Percentiles rank a stretch among this genome's conserved stretches.
These are phyloP conservation scores for Tethya wilhelma DNA, from an alignment of 37 sponge, comb jelly and placozoan genomes.

Conservation along the genomic window DNA sequence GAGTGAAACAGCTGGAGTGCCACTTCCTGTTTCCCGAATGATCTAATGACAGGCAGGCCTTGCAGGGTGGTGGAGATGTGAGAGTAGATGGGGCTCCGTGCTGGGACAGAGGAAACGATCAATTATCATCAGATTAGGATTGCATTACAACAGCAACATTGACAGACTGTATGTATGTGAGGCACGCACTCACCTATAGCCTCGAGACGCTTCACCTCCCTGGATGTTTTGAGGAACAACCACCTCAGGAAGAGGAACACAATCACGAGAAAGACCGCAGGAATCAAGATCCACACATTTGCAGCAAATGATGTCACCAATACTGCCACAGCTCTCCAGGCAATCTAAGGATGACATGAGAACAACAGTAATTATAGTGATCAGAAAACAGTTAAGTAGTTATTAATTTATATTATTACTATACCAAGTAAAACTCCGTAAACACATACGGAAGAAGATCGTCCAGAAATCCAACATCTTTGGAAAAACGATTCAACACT, in stretches of 20 bases:
- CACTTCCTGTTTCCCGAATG: slow-evolving; percentile 35
- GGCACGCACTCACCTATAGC: slow-evolving; percentile 56
- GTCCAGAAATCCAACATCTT: slow-evolving; percentile 80
- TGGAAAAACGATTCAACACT: slow-evolving; percentile 80
- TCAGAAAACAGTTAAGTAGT: not conserved
- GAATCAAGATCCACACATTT: slow-evolving; percentile 59
- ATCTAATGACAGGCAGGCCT: slow-evolving; percentile 76
- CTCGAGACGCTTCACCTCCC: slow-evolving; percentile 80
- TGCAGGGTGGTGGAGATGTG: slow-evolving; percentile 82
- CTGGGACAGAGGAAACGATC: no score
- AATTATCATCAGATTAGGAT: not conserved
- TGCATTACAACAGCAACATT: not conserved
- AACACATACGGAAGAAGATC: slow-evolving; percentile 63
- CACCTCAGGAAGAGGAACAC: slow-evolving; percentile 27
- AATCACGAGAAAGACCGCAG: slow-evolving; percentile 27
- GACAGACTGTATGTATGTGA: not conserved
- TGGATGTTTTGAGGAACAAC: slow-evolving; percentile 66
- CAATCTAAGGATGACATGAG: slow-evolving; percentile 34
- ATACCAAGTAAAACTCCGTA: slow-evolving; percentile 44
- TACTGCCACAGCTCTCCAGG: no score
- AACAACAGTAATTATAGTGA: not conserved
- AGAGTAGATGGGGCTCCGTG: slow-evolving; percentile 84
- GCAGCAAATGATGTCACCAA: slow-evolving; percentile 57
- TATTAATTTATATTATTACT: not conserved
- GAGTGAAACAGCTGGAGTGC: slow-evolving; percentile 36